Evolutionary conservation across 1,140 invertebrate genomes (phyloP), one percentile per base, ranked within the genome.

Genomic region (Drosophila dunni): DNA sequence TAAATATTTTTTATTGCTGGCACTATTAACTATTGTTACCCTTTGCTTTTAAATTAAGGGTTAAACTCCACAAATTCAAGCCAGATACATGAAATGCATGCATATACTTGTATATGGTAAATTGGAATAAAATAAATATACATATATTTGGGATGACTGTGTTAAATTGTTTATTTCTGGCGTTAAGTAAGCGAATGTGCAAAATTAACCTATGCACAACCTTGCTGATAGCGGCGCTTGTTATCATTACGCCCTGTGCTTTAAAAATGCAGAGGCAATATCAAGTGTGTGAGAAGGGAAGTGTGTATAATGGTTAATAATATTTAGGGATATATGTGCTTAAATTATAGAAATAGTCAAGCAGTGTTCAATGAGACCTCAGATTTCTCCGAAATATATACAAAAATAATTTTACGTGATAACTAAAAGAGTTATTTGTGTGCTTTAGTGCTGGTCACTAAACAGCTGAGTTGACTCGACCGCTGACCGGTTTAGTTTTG

Each of bases 51-150:
- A 40, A 42, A 42, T 29, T 60, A 62, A 62, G 34, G 24, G 15
- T 36, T 8, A 58, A 60, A 40, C 15, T 40, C 33, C 38, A 46
- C 40, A 54, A 45, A 69, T 44, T 36, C 42, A 69, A 56, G 20
- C 24, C 17, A 56, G 7, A 20, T 20, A 20, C 17, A 20, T 20
- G 17, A 57, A 65, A 34, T 46, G 53, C 63, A 40, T 68, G 11
- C 42, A 53, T 58, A 54, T 34, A 65, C 17, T 33, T 57, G 17
- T 42, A 66, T 36, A 53, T 53, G 33, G 29, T 13, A 53, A 34
- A 34, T 29, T 53, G 50, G 34, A 40, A 40, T 17, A 24, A 56
- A 56, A 56, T 53, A 56, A 56, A 40, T 42, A 56, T 56, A 63
- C 20, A 53, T 51, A 63, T 36, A 53, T 51, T 42, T 48, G 34